phyloP scores from a whole-genome alignment of 2,888 invertebrate genomes.

The Leptinotarsa haldemani region DNA sequence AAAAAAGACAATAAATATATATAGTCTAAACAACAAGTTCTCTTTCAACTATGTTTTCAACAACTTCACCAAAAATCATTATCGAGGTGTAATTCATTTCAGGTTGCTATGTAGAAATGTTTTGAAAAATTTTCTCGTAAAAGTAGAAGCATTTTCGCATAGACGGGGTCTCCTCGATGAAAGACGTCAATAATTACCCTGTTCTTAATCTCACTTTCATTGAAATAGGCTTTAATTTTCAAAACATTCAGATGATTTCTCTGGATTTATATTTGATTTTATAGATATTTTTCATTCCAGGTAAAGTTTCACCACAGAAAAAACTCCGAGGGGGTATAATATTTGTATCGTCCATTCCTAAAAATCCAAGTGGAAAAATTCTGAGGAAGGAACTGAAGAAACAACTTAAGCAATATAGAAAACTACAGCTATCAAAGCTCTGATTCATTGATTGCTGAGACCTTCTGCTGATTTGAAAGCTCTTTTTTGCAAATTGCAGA shows the following conservation, averaged over 20 bases:
- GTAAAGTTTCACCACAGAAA: constrained; percentile 77
- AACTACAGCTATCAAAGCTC: constrained; percentile 57
- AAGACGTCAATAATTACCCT: no score
- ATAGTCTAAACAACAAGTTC: no score
- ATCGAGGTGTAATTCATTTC: no score
- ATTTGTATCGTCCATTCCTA: constrained; percentile 68
- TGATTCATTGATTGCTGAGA: constrained; percentile 33
- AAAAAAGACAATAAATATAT: no score
- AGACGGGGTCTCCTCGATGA: no score
- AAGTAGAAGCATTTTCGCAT: no score
- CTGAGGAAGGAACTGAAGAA: constrained; percentile 62
- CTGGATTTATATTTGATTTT: no score
- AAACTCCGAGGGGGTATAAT: constrained; percentile 75
- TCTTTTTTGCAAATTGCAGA: neutral
- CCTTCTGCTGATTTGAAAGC: neutral
- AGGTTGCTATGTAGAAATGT: no score
- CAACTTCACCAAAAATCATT: no score
- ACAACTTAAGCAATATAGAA: constrained; percentile 42
- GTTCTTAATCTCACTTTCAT: no score
- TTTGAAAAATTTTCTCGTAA: no score
- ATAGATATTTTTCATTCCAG: constrained; percentile 29
- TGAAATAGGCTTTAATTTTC: neutral
- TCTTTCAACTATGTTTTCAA: no score
- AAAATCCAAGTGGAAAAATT: constrained; percentile 68
- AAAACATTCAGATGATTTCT: neutral